Conservation (phyloP, 2,888 invertebrate genomes). For the Macrosiphum euphorbiae region DNA sequence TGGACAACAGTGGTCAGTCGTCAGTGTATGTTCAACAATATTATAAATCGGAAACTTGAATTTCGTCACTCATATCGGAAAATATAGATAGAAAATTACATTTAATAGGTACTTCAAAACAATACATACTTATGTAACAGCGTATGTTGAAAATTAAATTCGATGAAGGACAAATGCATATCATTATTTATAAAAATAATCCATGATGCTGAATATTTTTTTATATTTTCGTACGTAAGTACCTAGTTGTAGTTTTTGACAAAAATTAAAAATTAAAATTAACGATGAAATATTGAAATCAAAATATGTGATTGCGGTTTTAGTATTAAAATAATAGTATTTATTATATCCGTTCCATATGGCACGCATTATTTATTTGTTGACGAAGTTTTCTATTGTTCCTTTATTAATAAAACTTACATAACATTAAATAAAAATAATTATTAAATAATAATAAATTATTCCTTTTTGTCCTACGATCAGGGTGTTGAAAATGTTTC, state of each 20-base stretch:
- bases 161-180: neutral
- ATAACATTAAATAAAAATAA: too few relatives aligned
- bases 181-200: neutral
- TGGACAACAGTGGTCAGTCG: neutral
- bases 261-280: neutral
- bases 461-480: neutral
- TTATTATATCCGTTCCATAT: neutral
- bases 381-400: neutral
- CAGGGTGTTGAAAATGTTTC: neutral
- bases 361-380: neutral
- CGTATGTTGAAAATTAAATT: neutral
- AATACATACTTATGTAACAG: neutral
- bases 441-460: too few relatives aligned
- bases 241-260: neutral
- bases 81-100: neutral
- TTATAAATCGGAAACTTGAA: neutral
- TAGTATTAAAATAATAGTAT: neutral
- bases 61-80: neutral
- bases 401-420: neutral
- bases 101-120: too few relatives aligned
- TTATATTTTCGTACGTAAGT: neutral
- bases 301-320: neutral
- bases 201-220: neutral
- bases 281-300: neutral
- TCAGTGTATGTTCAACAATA: neutral